Base-by-base conservation (phyloP, 2,113 vertebrate genomes). In the Agapornis roseicollis region DNA sequence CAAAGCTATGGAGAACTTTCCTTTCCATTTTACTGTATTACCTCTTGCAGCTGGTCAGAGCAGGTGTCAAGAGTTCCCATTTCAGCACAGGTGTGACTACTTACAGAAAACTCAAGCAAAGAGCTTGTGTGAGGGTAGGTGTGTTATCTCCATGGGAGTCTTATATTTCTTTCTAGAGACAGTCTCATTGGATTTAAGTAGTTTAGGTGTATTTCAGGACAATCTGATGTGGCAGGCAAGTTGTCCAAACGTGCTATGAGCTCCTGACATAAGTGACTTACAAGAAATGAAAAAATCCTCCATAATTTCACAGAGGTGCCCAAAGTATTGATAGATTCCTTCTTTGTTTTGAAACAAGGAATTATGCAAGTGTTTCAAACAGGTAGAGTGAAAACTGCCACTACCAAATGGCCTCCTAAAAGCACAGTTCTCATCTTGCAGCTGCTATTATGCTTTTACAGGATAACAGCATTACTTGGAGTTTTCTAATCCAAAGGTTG, bases 1-100 rank as follows among this genome's bases (percentile, higher is more conserved):
- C 7, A 47, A 53, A 37, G 9, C 1, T 12, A 41, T 6, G 1
- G 33, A 20, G 2, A 42, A 1, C 2, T 49, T 31, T 0, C 1
- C 19, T 22, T 16, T 3, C 2, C 7, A 39, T 50, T 42, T 11
- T 5, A 18, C 17, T 33, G 80, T 80, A 63, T 70, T 46, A 39
- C 35, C 46, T 70, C 37, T 53, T 15, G 12, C 31, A 61, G 29
- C 56, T 79, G 19, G 27, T 61, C 19, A 61, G 61, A 77, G n/a
- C 65, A 85, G 53, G 68, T 88, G 79, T 49, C 11, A 37, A 18
- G 24, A 7, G 2, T 71, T 91, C 9, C 73, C 58, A 49, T 17
- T 87, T 87, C 47, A 89, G 70, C 84, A 72, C 87, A 92, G 61
- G 47, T 85, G 84, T 52, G n/a, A 52, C 37, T 33, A 37, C 12